Percentiles rank a stretch among this genome's conserved stretches.
phyloP scores from a whole-genome alignment of 1,140 invertebrate genomes.

The Solenopsis invicta region DNA sequence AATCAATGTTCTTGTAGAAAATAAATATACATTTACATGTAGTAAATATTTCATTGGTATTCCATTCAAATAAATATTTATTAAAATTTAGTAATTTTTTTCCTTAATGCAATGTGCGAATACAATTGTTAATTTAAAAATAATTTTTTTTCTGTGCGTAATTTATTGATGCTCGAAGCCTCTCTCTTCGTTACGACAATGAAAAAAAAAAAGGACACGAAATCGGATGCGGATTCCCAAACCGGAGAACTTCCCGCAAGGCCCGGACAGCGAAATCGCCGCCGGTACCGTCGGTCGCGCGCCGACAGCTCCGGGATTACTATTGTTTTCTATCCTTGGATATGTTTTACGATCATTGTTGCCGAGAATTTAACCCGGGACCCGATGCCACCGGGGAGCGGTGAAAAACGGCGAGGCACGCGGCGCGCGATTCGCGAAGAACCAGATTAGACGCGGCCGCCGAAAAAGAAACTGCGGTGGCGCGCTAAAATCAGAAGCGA shows the following conservation, averaged over 20 bases:
- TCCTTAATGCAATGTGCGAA: too few species aligned
- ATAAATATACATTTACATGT: too few species aligned
- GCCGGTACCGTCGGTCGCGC: background rate
- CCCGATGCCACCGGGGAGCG: background rate
- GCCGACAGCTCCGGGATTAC: constrained; percentile 32
- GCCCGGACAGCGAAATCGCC: background rate
- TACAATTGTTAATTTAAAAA: too few species aligned
- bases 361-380: constrained; percentile 44
- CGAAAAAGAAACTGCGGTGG: constrained; percentile 35
- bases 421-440: constrained; percentile 29
- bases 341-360: constrained; percentile 60
- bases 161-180: background rate
- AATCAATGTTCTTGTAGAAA: too few species aligned
- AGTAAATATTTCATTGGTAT: too few species aligned
- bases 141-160: too few species aligned
- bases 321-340: constrained; percentile 56
- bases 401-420: constrained; percentile 44
- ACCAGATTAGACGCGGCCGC: constrained; percentile 49
- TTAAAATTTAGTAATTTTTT: too few species aligned
- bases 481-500: constrained; percentile 45
- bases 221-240: background rate
- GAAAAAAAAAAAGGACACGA: background rate
- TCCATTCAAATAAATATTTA: too few species aligned
- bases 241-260: background rate
- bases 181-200: background rate